Evolutionary conservation across 2,113 vertebrate species (phyloP).

Genomic region (Montifringilla adamsi): DNA sequence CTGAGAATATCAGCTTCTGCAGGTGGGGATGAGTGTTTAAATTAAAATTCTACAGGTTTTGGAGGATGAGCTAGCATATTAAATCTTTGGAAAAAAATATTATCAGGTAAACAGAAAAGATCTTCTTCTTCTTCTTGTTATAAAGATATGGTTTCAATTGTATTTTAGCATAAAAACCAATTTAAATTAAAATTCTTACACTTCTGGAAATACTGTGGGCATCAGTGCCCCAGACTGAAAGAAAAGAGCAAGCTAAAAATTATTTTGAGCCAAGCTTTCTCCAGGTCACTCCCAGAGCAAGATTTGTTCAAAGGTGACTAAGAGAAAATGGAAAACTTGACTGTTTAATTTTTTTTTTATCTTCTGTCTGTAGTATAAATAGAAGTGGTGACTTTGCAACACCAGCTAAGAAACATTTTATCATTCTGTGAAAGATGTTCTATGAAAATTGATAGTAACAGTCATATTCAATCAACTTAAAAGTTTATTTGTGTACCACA

Average conservation of each 20-base stretch:
- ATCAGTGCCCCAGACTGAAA: not conserved
- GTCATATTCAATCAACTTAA: not conserved
- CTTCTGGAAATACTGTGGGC: not conserved
- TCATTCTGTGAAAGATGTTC: not conserved
- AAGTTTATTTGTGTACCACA: not conserved
- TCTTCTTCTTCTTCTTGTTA: not conserved
- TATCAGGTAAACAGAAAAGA: not conserved
- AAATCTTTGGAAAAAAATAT: not conserved
- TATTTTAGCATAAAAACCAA: not conserved
- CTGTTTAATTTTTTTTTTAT: not conserved
- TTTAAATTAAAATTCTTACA: not conserved
- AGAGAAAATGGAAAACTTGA: slow-evolving; percentile 5
- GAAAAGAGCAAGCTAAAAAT: not conserved
- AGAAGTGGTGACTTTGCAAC: not conserved
- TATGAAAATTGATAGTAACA: not conserved
- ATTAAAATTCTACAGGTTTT: not conserved
- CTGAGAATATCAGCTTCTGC: not conserved
- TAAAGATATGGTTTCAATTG: not conserved
- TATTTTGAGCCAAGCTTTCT: not conserved
- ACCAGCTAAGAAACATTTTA: not conserved
- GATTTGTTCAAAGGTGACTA: not conserved
- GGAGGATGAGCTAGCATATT: not conserved
- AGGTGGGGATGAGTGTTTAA: not conserved
- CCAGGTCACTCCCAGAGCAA: not conserved
- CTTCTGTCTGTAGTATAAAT: not conserved